Percentiles rank a stretch among this genome's conserved stretches.
Evolutionary conservation across 2,888 invertebrate species (phyloP).

Genomic region (Stegana nigrithorax): DNA sequence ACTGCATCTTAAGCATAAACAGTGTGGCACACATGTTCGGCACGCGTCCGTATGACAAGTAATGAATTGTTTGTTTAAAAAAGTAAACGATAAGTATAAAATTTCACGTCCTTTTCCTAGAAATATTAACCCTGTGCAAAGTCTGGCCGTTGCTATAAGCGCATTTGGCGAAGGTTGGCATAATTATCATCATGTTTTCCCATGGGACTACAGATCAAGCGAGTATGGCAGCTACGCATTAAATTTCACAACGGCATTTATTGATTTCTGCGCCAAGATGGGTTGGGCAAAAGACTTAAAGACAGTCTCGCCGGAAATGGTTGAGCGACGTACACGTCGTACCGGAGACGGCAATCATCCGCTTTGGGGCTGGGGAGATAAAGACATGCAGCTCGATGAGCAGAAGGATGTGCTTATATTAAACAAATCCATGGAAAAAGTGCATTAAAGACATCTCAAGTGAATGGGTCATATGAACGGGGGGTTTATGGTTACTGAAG

Average conservation of each 20-base stretch:
- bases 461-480: too few relatives aligned
- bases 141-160: not conserved
- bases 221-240: slow-evolving; percentile 44
- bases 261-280: slow-evolving; percentile 82
- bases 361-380: slow-evolving; percentile 84
- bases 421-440: slow-evolving; percentile 57
- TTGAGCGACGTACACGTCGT: slow-evolving; percentile 75
- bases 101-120: not conserved
- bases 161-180: not conserved
- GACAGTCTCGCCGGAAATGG: slow-evolving; percentile 77
- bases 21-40: not conserved
- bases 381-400: slow-evolving; percentile 73
- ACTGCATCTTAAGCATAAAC: not conserved
- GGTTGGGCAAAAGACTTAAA: slow-evolving; percentile 91
- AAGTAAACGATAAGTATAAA: slow-evolving; percentile 72
- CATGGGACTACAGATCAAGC: not conserved
- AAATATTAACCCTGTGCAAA: not conserved
- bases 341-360: slow-evolving; percentile 81
- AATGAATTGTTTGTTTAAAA: not conserved
- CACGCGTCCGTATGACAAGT: not conserved
- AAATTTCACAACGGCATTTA: slow-evolving; percentile 81
- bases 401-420: slow-evolving; percentile 70
- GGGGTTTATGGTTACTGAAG: too few relatives aligned
- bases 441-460: too few relatives aligned
- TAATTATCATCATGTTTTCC: not conserved